Evolutionary conservation across 2,113 vertebrate genomes (phyloP).

Genomic region (Mesembrinibis cayennensis): DNA sequence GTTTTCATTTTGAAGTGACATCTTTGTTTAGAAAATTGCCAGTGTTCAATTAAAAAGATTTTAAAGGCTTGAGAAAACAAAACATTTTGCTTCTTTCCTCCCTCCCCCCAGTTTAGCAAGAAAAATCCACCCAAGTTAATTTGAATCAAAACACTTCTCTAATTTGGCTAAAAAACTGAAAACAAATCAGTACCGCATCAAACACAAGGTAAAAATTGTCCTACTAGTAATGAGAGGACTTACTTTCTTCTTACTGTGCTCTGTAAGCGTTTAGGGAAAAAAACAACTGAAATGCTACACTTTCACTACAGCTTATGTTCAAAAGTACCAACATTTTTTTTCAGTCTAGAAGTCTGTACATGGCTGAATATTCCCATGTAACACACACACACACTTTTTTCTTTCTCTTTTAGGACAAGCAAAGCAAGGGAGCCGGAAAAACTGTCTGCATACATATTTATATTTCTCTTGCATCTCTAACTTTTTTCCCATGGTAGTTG

Average conservation of each 20-base stretch:
- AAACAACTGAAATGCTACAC: neutral
- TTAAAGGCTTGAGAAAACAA: neutral
- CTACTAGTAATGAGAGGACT: neutral
- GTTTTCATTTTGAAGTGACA: slow-evolving; percentile 21
- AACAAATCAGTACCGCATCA: neutral
- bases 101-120: neutral
- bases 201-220: neutral
- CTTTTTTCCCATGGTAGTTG: neutral
- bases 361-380: neutral
- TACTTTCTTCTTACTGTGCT: neutral
- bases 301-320: neutral
- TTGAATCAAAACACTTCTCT: neutral
- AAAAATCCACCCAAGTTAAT: neutral
- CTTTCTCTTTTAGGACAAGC: neutral
- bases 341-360: neutral
- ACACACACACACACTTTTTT: neutral
- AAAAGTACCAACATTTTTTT: neutral
- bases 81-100: neutral
- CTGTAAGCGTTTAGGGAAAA: neutral
- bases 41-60: neutral
- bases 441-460: neutral
- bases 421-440: neutral
- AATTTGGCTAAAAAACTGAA: neutral
- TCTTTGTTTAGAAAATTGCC: slow-evolving; percentile 15
- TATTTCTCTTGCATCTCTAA: neutral